A percentile compares a stretch with the other conserved stretches of the same genome.
These are phyloP conservation scores for Caretta caretta DNA, from an alignment of 2,113 vertebrate genomes.

Conservation along the genomic window DNA sequence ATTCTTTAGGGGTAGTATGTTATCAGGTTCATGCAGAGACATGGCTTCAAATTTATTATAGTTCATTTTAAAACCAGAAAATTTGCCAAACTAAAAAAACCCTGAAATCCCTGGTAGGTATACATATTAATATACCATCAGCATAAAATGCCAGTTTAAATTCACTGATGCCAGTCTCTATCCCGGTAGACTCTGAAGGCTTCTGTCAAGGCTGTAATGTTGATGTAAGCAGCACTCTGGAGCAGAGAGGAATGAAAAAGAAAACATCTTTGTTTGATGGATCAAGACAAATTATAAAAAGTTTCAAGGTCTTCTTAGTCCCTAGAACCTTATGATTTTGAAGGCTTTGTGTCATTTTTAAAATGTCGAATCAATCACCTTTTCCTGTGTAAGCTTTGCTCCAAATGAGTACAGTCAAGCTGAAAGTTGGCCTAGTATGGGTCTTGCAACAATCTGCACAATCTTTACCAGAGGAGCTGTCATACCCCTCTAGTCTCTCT, in stretches of 20 bases:
- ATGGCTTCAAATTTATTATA: conserved; percentile 32
- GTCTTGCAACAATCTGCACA: not conserved
- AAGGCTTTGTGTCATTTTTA: not conserved
- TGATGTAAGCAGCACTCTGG: not conserved
- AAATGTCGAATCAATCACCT: not conserved
- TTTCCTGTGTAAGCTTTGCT: not conserved
- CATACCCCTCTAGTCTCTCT: not conserved
- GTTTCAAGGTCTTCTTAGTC: not conserved
- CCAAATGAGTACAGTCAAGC: not conserved
- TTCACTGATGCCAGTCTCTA: conserved; percentile 2
- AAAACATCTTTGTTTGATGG: conserved; percentile 2
- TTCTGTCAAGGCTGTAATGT: not conserved
- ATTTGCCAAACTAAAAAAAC: conserved; percentile 44
- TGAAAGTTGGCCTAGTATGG: not conserved
- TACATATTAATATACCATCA: conserved; percentile 32
- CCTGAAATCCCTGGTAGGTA: not conserved
- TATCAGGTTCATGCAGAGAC: not conserved
- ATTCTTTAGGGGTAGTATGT: not conserved
- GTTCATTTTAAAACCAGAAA: conserved; percentile 36
- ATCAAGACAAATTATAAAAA: not conserved
- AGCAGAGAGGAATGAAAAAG: not conserved
- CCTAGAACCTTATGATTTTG: not conserved
- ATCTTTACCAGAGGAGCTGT: not conserved
- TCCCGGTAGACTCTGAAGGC: not conserved
- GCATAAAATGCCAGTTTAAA: conserved; percentile 42